Evolutionary conservation across 2,888 invertebrate genomes (phyloP).

Genomic region (Dyspetes luteomarginatus): DNA sequence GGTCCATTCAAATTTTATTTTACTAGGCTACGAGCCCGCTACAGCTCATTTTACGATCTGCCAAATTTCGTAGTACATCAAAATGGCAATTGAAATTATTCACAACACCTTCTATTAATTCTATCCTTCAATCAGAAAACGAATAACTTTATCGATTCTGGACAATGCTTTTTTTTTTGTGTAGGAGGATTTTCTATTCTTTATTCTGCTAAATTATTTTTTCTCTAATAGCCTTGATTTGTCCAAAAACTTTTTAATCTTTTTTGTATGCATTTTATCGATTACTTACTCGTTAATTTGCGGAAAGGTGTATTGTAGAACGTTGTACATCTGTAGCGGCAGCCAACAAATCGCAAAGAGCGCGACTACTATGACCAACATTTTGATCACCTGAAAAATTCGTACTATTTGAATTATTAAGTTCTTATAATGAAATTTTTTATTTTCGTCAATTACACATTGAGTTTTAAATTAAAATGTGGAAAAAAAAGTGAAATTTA

Average conservation of each 20-base stretch:
- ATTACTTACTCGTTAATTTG: slow-evolving; percentile 88
- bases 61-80: too few species aligned
- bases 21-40: too few species aligned
- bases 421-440: neutral
- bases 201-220: neutral
- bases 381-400: slow-evolving; percentile 91
- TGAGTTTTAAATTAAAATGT: slow-evolving; percentile 1
- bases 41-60: too few species aligned
- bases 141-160: too few species aligned
- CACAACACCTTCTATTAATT: too few species aligned
- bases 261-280: neutral
- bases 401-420: neutral
- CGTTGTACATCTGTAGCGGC: slow-evolving; percentile 90
- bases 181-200: neutral
- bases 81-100: too few species aligned
- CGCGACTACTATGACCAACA: slow-evolving; percentile 93
- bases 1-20: too few species aligned
- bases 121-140: too few species aligned
- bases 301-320: slow-evolving; percentile 89
- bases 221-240: neutral
- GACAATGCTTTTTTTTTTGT: neutral
- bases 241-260: slow-evolving; percentile 4
- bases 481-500: slow-evolving; percentile 3
- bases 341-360: slow-evolving; percentile 94
- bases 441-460: neutral